Evolutionary conservation across 2,888 invertebrate species (phyloP).

Genomic region (Noctua comes): DNA sequence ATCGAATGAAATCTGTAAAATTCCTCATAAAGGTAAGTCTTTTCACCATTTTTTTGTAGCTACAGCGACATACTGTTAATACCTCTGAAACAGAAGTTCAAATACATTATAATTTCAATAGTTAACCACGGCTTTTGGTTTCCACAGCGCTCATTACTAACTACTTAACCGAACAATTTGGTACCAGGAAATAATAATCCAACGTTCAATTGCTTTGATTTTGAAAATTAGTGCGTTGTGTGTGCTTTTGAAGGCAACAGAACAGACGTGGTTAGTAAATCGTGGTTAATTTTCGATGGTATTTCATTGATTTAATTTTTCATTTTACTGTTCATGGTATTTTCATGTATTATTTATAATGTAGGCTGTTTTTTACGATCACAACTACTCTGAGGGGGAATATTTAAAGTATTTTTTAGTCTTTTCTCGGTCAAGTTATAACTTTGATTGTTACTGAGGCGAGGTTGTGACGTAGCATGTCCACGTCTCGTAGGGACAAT

Average conservation of each 20-base stretch:
- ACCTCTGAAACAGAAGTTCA: not conserved
- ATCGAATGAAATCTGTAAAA: not conserved
- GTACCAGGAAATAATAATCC: slow-evolving; percentile 17
- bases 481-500: not conserved
- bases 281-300: not conserved
- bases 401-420: not conserved
- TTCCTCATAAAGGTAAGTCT: too few relatives aligned
- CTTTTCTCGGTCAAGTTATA: not conserved
- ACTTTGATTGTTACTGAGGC: not conserved
- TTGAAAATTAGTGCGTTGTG: slow-evolving; percentile 24
- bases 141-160: slow-evolving; percentile 24
- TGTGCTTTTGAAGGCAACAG: slow-evolving; percentile 17
- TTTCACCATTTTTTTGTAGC: not conserved
- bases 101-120: slow-evolving; percentile 16
- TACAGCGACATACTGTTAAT: not conserved
- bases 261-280: not conserved
- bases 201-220: slow-evolving; percentile 21
- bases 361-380: not conserved
- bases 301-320: not conserved
- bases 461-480: not conserved
- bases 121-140: slow-evolving; percentile 4
- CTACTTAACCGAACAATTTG: slow-evolving; percentile 16
- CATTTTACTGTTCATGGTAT: not conserved
- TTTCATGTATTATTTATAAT: not conserved
- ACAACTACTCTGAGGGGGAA: not conserved